These are phyloP conservation scores for Macroramphosus scolopax DNA, from an alignment of 2,797 vertebrate species.

Conservation along the genomic window DNA sequence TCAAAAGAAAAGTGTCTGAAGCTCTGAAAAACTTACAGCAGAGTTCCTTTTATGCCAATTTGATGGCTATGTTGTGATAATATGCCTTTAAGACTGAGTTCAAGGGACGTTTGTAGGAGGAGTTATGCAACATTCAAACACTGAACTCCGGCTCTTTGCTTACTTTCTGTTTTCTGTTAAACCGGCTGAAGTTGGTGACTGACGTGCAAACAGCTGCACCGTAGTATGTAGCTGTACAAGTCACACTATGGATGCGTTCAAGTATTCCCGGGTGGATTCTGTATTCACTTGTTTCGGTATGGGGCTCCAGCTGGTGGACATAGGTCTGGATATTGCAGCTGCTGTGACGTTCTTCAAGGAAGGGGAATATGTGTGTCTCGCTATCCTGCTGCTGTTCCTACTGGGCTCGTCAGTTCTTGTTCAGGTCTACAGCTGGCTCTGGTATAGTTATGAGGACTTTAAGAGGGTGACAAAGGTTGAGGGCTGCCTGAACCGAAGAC, in stretches of 20 bases:
- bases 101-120: neutral
- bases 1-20: no score
- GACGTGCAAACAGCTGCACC: rapidly evolving
- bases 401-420: conserved; percentile 63
- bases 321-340: conserved; percentile 11
- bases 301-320: conserved; percentile 36
- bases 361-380: conserved; percentile 31
- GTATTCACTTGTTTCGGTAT: conserved; percentile 38
- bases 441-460: conserved; percentile 51
- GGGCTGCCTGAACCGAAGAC: rapidly evolving
- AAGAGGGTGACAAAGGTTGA: conserved; percentile 16
- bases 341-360: conserved; percentile 60
- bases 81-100: conserved; percentile 6
- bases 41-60: no score
- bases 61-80: neutral
- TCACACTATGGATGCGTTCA: conserved; percentile 33
- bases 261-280: conserved; percentile 26
- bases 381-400: conserved; percentile 61
- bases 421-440: conserved; percentile 75
- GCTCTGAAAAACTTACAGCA: no score
- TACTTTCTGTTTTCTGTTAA: conserved; percentile 20
- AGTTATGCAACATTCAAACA: neutral
- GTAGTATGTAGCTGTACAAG: no score
- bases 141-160: conserved; percentile 4
- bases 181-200: no score